Evolutionary conservation across 2,113 vertebrate species (phyloP).

Genomic region (Cottus gobio): DNA sequence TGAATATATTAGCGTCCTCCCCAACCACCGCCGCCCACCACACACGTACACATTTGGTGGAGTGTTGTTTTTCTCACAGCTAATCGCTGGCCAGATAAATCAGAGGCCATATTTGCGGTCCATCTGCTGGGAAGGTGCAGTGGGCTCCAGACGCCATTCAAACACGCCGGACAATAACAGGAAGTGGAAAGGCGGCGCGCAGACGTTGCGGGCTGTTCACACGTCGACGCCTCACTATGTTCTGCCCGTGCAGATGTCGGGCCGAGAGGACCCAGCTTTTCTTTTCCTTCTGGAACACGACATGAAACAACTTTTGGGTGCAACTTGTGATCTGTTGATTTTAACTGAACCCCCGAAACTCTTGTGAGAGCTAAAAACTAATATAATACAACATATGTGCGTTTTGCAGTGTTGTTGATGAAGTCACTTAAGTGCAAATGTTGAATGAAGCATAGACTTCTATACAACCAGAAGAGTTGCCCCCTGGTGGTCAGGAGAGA

Average conservation of each 20-base stretch:
- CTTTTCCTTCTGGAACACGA: neutral
- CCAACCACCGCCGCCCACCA: constrained; percentile 58
- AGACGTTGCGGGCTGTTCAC: constrained; percentile 59
- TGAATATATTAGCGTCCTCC: constrained; percentile 82
- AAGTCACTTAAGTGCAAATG: too few relatives aligned
- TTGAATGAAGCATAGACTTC: too few relatives aligned
- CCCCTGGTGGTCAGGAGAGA: too few relatives aligned
- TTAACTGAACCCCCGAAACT: neutral
- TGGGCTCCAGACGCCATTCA: constrained; percentile 72
- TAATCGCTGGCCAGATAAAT: constrained; percentile 84
- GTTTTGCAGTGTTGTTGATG: neutral
- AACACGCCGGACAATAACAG: constrained; percentile 72
- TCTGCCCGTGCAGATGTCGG: constrained; percentile 57
- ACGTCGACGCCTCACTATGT: constrained; percentile 49
- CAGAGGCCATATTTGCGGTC: constrained; percentile 84
- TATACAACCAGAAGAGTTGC: too few relatives aligned
- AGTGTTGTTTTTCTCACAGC: constrained; percentile 85
- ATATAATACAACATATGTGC: neutral
- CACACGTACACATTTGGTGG: constrained; percentile 75
- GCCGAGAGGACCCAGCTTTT: neutral
- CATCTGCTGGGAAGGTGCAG: constrained; percentile 85
- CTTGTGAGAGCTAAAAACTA: neutral
- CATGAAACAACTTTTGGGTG: constrained; percentile 11
- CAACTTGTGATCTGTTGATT: neutral
- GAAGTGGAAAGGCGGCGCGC: constrained; percentile 59